Evolutionary conservation across 1,140 invertebrate species (phyloP).

Genomic region (Euura lappo): DNA sequence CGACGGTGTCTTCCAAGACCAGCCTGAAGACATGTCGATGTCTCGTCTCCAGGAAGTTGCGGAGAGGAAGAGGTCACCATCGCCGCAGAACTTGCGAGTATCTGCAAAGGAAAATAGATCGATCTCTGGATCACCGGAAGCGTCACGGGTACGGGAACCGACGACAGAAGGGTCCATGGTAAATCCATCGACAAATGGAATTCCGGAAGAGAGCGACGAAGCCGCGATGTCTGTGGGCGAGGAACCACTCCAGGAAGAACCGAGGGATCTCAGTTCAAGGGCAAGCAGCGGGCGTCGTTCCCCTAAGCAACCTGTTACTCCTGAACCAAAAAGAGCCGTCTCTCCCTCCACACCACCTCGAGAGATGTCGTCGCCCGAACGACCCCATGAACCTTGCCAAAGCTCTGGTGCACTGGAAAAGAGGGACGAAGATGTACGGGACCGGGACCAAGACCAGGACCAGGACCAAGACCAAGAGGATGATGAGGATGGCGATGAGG

Average conservation of each 20-base stretch:
- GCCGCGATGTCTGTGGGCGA: constrained; percentile 21
- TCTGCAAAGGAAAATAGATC: constrained; percentile 30
- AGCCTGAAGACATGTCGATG: constrained; percentile 68
- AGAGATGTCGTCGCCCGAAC: constrained; percentile 13
- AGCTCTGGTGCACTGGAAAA: constrained; percentile 22
- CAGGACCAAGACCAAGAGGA: constrained; percentile 26
- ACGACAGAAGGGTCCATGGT: neutral
- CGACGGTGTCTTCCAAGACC: constrained; percentile 66
- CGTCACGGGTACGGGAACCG: constrained; percentile 20
- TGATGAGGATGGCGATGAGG: constrained; percentile 43
- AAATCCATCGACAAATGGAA: neutral
- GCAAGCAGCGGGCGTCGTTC: constrained; percentile 43
- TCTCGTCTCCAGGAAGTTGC: constrained; percentile 49
- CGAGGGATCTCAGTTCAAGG: constrained; percentile 55
- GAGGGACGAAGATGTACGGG: constrained; percentile 27
- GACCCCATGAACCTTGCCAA: constrained; percentile 25
- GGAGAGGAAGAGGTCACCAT: constrained; percentile 42
- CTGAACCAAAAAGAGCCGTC: constrained; percentile 37
- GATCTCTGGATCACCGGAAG: constrained; percentile 32
- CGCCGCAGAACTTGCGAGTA: constrained; percentile 26
- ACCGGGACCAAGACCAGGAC: constrained; percentile 36
- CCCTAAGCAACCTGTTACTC: constrained; percentile 39
- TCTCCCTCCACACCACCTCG: neutral
- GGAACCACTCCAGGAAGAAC: constrained; percentile 45
- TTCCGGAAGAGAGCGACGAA: neutral